Evolutionary conservation across 2,888 invertebrate genomes (phyloP).

Genomic region (Notodonta ziczac): DNA sequence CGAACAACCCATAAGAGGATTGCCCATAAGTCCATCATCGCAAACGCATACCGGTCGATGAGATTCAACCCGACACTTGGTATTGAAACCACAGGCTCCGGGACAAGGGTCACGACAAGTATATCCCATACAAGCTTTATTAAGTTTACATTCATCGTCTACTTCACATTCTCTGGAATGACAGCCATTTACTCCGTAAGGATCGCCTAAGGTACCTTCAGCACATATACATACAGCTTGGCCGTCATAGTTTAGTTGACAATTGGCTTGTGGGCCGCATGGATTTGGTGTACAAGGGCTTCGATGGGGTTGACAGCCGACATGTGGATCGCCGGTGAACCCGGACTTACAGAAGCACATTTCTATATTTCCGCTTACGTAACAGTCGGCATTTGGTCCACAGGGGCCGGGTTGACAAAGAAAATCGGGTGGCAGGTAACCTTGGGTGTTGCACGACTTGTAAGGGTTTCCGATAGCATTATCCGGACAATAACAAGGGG

Average conservation of each 20-base stretch:
- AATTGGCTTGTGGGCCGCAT: constrained; percentile 91
- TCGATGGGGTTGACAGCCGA: constrained; percentile 89
- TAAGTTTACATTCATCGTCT: constrained; percentile 90
- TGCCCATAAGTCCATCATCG: constrained; percentile 88
- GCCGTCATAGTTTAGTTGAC: constrained; percentile 87
- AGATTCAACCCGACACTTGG: constrained; percentile 89
- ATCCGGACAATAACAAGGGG: constrained; percentile 94
- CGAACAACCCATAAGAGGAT: constrained; percentile 90
- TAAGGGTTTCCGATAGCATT: constrained; percentile 93
- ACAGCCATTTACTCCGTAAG: constrained; percentile 89
- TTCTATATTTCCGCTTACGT: constrained; percentile 91
- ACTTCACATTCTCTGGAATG: constrained; percentile 92
- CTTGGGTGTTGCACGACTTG: constrained; percentile 86
- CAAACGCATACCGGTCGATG: constrained; percentile 93
- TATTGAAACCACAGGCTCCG: constrained; percentile 91
- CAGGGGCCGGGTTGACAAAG: constrained; percentile 93
- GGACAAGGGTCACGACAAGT: constrained; percentile 93
- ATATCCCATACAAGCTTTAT: constrained; percentile 91
- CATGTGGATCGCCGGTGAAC: constrained; percentile 91
- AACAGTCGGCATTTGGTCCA: constrained; percentile 93
- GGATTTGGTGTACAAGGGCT: constrained; percentile 91
- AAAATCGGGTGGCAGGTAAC: constrained; percentile 81
- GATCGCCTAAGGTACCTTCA: constrained; percentile 90
- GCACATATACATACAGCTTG: constrained; percentile 90
- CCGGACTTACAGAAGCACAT: constrained; percentile 92